These are phyloP conservation scores for Aldrovandia affinis DNA, from an alignment of 2,797 vertebrate species.

Conservation along the genomic window DNA sequence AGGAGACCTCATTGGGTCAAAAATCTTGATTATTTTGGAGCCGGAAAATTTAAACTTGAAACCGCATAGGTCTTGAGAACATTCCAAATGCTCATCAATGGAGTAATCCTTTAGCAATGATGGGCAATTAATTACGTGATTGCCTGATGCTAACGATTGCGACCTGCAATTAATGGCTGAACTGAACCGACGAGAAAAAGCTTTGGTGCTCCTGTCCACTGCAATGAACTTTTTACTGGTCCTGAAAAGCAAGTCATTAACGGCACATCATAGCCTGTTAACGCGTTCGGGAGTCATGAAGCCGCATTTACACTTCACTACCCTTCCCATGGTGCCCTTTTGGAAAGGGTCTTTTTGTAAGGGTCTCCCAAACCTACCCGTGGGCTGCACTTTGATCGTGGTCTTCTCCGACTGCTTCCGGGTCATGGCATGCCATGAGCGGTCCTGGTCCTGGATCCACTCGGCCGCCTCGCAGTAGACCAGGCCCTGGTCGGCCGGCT, in stretches of 20 bases:
- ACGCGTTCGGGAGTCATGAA: not conserved
- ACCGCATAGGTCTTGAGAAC: not conserved
- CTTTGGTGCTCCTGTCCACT: no score
- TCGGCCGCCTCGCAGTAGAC: constrained; percentile 93
- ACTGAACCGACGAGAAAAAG: no score
- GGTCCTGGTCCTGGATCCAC: constrained; percentile 94
- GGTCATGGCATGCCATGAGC: constrained; percentile 92
- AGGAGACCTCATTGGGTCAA: not conserved
- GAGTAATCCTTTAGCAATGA: not conserved
- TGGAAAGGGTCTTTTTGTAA: no score
- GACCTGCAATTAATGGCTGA: no score
- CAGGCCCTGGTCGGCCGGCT: constrained; percentile 90
- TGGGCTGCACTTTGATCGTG: constrained; percentile 87
- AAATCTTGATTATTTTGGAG: not conserved
- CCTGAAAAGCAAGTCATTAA: not conserved
- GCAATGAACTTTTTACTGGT: not conserved
- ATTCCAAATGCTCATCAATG: not conserved
- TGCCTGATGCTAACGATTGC: no score
- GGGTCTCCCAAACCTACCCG: constrained; percentile 74
- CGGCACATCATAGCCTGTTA: not conserved
- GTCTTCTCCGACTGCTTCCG: constrained; percentile 89
- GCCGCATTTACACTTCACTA: no score
- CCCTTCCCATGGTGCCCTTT: no score
- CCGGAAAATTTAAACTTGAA: not conserved
- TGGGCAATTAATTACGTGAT: no score